Evolutionary conservation across 2,888 invertebrate genomes (phyloP).

Genomic region (Griposia aprilina): DNA sequence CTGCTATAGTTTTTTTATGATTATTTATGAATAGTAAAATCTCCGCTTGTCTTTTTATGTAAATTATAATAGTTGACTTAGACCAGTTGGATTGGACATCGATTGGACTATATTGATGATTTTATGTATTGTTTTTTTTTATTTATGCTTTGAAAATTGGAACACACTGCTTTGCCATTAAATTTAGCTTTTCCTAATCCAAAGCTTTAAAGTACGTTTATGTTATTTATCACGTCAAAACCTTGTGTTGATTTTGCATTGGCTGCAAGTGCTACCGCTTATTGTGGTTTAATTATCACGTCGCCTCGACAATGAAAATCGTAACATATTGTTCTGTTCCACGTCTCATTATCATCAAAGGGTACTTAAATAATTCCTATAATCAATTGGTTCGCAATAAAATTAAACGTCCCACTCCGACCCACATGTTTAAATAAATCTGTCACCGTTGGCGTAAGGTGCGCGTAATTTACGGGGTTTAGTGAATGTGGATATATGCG

Average conservation of each 20-base stretch:
- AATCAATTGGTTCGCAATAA: conserved; percentile 68
- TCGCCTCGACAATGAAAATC: conserved; percentile 13
- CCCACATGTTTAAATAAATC: conserved; percentile 78
- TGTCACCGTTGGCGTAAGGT: conserved; percentile 74
- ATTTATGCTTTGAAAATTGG: not conserved
- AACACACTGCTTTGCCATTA: not conserved
- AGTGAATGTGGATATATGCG: conserved; percentile 66
- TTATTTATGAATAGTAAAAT: conserved; percentile 20
- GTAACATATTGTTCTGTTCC: conserved; percentile 32
- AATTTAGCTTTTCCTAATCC: not conserved
- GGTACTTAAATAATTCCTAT: conserved; percentile 48
- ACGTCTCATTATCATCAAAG: conserved; percentile 57
- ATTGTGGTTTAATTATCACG: conserved; percentile 25
- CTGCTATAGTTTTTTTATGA: not conserved
- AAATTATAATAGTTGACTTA: conserved; percentile 16
- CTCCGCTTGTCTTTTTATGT: not conserved
- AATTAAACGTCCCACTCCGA: conserved; percentile 51
- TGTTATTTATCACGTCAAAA: not conserved
- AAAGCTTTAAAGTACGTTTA: not conserved
- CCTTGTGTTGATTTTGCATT: not conserved
- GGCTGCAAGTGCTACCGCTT: conserved; percentile 5
- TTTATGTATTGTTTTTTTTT: not conserved
- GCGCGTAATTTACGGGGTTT: conserved; percentile 77
- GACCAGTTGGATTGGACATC: not conserved
- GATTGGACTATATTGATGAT: not conserved